Evolutionary conservation across 2,888 invertebrate genomes (phyloP).

Genomic region (Drosophila koepferae): DNA sequence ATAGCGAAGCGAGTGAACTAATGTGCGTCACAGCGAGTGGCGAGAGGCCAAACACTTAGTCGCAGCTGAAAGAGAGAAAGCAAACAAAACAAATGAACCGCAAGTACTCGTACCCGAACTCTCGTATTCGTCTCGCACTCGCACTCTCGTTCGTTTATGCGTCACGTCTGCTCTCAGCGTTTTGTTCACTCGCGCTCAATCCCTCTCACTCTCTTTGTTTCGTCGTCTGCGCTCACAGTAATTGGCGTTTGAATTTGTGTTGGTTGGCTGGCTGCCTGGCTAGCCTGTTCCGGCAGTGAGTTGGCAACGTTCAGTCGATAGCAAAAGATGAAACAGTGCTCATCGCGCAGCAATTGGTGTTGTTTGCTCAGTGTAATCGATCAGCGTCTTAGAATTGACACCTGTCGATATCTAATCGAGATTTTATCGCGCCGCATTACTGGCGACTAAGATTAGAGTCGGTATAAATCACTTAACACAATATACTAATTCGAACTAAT

Average conservation of each 20-base stretch:
- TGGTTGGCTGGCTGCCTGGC: constrained; percentile 1
- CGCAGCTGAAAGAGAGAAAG: constrained; percentile 4
- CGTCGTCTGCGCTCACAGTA: constrained; percentile 37
- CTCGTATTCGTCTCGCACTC: neutral
- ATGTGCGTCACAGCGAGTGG: constrained; percentile 46
- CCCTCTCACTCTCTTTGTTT: neutral
- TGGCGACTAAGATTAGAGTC: constrained; percentile 75
- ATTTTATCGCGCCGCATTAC: constrained; percentile 84
- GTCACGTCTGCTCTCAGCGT: constrained; percentile 35
- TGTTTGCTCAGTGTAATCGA: constrained; percentile 84
- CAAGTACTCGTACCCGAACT: constrained; percentile 13
- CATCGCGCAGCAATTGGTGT: constrained; percentile 82
- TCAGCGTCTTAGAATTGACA: constrained; percentile 85
- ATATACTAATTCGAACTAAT: constrained; percentile 11
- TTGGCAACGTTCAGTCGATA: constrained; percentile 79
- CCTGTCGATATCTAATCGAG: constrained; percentile 85
- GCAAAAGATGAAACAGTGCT: constrained; percentile 85
- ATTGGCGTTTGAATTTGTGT: constrained; percentile 26
- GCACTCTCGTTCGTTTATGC: constrained; percentile 30
- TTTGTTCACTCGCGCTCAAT: neutral
- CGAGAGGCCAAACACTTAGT: constrained; percentile 11
- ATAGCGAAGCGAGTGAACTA: constrained; percentile 24
- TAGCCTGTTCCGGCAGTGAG: constrained; percentile 19
- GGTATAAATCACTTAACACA: constrained; percentile 9
- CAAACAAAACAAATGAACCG: constrained; percentile 23